These are phyloP conservation scores for Eristalinus sepulchralis DNA, from an alignment of 2,888 invertebrate species.

Conservation along the genomic window DNA sequence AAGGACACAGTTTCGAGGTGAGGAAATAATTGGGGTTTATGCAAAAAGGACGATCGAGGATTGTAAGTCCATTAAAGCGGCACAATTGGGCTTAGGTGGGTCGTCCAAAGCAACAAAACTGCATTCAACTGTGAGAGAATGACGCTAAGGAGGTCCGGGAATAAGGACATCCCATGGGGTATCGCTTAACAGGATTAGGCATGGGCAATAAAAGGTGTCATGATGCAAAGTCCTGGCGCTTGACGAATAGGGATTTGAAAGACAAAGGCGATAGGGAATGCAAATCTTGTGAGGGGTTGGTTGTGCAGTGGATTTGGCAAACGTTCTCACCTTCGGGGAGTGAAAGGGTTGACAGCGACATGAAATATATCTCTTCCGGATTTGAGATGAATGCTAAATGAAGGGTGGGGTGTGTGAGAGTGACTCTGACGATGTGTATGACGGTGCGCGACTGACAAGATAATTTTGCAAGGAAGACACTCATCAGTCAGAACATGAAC, in stretches of 20 bases:
- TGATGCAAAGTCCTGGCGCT: constrained; percentile 67
- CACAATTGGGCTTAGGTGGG: constrained; percentile 77
- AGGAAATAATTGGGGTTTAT: constrained; percentile 30
- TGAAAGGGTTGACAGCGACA: constrained; percentile 18
- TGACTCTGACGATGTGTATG: not conserved
- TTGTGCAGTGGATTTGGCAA: constrained; percentile 23
- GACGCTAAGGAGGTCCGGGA: constrained; percentile 29
- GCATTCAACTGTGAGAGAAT: constrained; percentile 47
- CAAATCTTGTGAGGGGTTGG: constrained; percentile 46
- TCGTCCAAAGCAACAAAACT: not conserved
- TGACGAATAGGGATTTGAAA: constrained; percentile 65
- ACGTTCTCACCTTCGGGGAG: constrained; percentile 22
- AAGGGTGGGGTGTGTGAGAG: not conserved
- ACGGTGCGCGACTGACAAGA: not conserved
- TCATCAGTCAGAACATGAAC: not conserved
- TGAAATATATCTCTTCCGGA: constrained; percentile 39
- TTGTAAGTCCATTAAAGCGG: constrained; percentile 80
- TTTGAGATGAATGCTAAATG: constrained; percentile 56
- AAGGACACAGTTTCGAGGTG: constrained; percentile 26
- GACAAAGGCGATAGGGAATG: constrained; percentile 37
- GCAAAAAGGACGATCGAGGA: constrained; percentile 49
- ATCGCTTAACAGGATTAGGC: constrained; percentile 78
- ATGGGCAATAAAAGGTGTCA: constrained; percentile 79
- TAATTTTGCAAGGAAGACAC: not conserved
- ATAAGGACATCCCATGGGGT: constrained; percentile 42